phyloP scores from a whole-genome alignment of 1,140 invertebrate genomes.

The Drosophila biarmipes region DNA sequence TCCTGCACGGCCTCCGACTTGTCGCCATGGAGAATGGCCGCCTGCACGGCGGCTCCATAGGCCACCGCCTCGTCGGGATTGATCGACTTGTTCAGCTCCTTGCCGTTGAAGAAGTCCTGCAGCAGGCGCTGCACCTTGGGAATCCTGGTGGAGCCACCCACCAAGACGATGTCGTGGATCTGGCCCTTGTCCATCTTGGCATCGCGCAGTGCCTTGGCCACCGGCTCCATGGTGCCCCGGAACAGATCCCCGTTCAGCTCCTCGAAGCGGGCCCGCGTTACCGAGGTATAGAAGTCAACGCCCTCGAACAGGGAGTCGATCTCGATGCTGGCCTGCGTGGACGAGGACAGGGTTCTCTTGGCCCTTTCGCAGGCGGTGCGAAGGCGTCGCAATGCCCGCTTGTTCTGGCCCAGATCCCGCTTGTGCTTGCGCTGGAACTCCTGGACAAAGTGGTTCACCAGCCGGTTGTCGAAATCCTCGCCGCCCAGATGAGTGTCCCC shows the following conservation, averaged over 20 bases:
- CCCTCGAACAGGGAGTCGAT: slow-evolving; percentile 98
- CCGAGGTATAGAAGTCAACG: slow-evolving; percentile 97
- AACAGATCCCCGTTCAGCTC: slow-evolving; percentile 97
- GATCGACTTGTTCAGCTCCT: slow-evolving; percentile 98
- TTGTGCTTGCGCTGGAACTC: slow-evolving; percentile 99
- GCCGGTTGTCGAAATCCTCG: slow-evolving; percentile 96
- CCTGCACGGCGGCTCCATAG: slow-evolving; percentile 95
- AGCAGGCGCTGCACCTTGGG: slow-evolving; percentile 98
- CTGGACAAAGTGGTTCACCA: slow-evolving; percentile 98
- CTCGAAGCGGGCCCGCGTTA: slow-evolving; percentile 97
- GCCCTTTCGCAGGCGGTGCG: slow-evolving; percentile 97
- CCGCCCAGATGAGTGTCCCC: slow-evolving; percentile 99
- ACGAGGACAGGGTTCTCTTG: slow-evolving; percentile 97
- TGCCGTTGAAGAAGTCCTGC: slow-evolving; percentile 98
- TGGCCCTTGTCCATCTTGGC: slow-evolving; percentile 96
- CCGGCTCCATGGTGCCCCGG: slow-evolving; percentile 96
- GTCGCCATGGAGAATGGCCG: slow-evolving; percentile 97
- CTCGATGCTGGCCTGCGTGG: slow-evolving; percentile 96
- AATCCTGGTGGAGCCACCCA: slow-evolving; percentile 98
- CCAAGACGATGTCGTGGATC: slow-evolving; percentile 98
- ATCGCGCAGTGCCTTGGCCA: slow-evolving; percentile 96
- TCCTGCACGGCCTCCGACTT: slow-evolving; percentile 96
- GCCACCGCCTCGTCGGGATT: slow-evolving; percentile 98
- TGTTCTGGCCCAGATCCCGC: slow-evolving; percentile 95
- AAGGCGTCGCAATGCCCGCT: slow-evolving; percentile 94